These are phyloP conservation scores for Phragmatobia fuliginosa DNA, from an alignment of 2,888 invertebrate species.

Conservation along the genomic window DNA sequence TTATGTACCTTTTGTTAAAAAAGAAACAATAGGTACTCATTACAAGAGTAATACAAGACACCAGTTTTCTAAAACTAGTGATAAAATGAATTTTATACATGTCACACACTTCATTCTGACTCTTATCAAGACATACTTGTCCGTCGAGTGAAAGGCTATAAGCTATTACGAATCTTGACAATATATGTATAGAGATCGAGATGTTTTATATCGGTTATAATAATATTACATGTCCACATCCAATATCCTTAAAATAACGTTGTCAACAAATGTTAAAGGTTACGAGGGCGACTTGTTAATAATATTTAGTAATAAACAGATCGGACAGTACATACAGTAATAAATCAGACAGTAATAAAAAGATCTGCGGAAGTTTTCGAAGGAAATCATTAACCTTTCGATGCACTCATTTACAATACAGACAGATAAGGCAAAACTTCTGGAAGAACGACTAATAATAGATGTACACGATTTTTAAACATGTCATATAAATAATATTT, in stretches of 20 bases:
- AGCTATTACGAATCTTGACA: neutral
- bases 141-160: no score
- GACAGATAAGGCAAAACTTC: conserved; percentile 12
- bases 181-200: neutral
- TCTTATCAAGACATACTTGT: no score
- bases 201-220: neutral
- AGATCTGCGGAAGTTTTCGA: conserved; percentile 15
- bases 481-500: neutral
- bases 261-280: conserved; percentile 5
- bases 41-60: no score
- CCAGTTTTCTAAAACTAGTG: no score
- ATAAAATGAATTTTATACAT: no score
- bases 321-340: no score
- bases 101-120: no score
- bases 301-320: conserved; percentile 6
- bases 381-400: conserved; percentile 14
- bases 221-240: neutral
- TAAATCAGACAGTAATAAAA: conserved; percentile 3
- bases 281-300: neutral
- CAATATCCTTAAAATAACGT: neutral
- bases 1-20: no score
- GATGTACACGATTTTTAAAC: conserved; percentile 3
- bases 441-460: conserved; percentile 2
- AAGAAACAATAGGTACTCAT: no score
- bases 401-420: conserved; percentile 3